Conservation (phyloP, 2,113 vertebrate species). For the Telmatochromis sp. region DNA sequence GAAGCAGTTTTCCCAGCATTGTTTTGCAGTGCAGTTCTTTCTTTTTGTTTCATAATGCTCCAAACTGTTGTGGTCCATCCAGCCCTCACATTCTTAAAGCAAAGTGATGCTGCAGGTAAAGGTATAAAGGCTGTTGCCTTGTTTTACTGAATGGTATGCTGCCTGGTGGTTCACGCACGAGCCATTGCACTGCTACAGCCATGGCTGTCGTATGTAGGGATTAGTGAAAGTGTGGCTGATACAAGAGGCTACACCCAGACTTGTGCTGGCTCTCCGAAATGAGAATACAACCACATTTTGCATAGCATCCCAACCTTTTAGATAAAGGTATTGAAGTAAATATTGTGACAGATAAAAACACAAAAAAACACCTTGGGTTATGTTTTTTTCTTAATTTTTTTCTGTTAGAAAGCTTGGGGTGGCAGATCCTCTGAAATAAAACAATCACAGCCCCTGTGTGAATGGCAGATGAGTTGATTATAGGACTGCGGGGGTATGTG, state of each 20-base stretch:
- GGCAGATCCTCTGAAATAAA: neutral
- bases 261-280: neutral
- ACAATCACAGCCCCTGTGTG: neutral
- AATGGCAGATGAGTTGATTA: neutral
- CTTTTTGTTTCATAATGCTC: neutral
- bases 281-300: neutral
- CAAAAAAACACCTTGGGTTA: neutral
- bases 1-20: neutral
- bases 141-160: neutral
- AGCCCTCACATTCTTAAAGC: neutral
- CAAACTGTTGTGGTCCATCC: rapidly evolving
- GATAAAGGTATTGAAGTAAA: neutral
- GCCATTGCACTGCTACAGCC: neutral
- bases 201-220: neutral
- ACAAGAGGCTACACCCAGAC: neutral
- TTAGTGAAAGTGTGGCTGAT: neutral
- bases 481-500: neutral
- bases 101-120: neutral
- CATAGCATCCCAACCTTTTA: neutral
- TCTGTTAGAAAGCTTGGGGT: neutral
- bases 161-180: neutral
- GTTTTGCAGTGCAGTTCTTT: neutral
- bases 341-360: neutral
- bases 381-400: neutral
- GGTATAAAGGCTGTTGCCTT: neutral